Base-by-base conservation (phyloP, 2,888 invertebrate genomes). In the Conchocele bisecta region DNA sequence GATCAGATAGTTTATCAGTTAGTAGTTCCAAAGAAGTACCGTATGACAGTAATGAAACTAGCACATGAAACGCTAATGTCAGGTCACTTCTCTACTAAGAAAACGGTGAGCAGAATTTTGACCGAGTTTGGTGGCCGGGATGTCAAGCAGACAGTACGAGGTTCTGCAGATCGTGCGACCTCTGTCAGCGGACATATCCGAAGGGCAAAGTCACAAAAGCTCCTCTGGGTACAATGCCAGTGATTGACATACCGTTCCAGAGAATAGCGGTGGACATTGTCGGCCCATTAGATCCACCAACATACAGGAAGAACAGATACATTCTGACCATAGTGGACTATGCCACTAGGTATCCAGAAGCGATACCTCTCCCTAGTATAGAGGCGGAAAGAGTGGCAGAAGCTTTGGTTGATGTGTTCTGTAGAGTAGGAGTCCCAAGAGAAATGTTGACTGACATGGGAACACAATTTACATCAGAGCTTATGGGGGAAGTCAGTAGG, bases 171-270 rank as follows among this genome's bases (percentile, higher is more conserved):
- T 74, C 74, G 3, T 73, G 76, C 22, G 63, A 69, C 11, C 11
- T 56, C 0, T 74, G 66, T 24, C 67, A 77, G 24, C 31, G 60
- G 20, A 56, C 56, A 4, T 22, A 46, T 11, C 56, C 48, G 0
- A 77, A 51, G 33, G 75, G 73, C 26, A 68, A 69, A 39, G 75
- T 74, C 13, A 75, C 77, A 2, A 13, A 69, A 22, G 79, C 70
- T 44, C 70, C 77, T 11, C 76, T 75, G 22, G 76, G 75, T 20
- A 41, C 60, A 13, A 58, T 42, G 42, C 42, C 42, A 15, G 7
- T 42, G n/a, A 42, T 42, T 9, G 42, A 42, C 22, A 22, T 42
- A 20, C 42, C 42, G n/a, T 42, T 42, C n/a, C n/a, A n/a, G n/a
- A n/a, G n/a, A n/a, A n/a, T n/a, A n/a, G n/a, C n/a, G n/a, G n/a